These are phyloP conservation scores for Actenoides lindsayi DNA, from an alignment of 2,113 vertebrate species.

Conservation along the genomic window DNA sequence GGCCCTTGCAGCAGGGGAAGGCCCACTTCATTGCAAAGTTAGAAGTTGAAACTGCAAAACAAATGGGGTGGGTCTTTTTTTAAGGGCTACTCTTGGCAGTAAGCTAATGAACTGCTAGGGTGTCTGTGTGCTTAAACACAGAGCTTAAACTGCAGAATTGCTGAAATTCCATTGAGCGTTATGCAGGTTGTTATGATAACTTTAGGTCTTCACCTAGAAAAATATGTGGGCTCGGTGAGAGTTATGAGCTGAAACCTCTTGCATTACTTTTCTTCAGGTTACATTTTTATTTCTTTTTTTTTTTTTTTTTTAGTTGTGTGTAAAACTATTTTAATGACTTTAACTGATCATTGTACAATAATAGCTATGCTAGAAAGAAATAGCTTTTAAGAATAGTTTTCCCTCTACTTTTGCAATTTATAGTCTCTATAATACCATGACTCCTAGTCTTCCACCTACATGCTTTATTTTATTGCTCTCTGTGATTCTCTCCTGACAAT, in stretches of 20 bases:
- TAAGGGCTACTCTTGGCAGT: background rate
- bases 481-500: background rate
- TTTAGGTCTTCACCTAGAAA: background rate
- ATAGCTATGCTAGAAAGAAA: conserved; percentile 6
- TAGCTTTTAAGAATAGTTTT: conserved; percentile 12
- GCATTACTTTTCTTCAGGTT: background rate
- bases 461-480: background rate
- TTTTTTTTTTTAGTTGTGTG: background rate
- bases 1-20: background rate
- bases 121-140: background rate
- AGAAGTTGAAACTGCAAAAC: background rate
- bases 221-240: background rate
- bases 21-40: background rate
- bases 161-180: background rate
- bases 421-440: background rate
- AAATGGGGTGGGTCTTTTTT: background rate
- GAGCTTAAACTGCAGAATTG: background rate
- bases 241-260: background rate
- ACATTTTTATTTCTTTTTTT: background rate
- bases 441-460: background rate
- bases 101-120: background rate
- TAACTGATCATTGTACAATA: background rate
- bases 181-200: background rate
- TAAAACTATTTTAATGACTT: conserved; percentile 26
- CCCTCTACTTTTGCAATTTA: background rate